Evolutionary conservation across 2,113 vertebrate genomes (phyloP).

Genomic region (Paratilapia polleni): DNA sequence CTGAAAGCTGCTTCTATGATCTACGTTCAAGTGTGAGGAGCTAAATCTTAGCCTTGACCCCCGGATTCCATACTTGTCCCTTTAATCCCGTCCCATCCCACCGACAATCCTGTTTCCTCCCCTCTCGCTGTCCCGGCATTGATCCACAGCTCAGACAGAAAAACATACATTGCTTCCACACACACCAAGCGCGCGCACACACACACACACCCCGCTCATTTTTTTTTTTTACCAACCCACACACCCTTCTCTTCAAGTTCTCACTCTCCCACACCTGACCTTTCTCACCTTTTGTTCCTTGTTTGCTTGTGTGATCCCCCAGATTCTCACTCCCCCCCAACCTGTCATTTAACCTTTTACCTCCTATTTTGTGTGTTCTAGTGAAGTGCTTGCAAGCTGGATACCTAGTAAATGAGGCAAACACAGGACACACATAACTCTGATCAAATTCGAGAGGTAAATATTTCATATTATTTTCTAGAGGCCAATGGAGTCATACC

Average conservation of each 20-base stretch:
- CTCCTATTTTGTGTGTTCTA: neutral
- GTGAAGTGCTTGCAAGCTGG: neutral
- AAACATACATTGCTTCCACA: conserved; percentile 74
- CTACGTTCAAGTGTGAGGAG: conserved; percentile 40
- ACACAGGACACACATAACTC: neutral
- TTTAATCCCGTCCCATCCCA: conserved; percentile 58
- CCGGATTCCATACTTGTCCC: conserved; percentile 63
- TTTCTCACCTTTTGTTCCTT: conserved; percentile 37
- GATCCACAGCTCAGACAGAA: conserved; percentile 68
- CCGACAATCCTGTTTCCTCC: conserved; percentile 51
- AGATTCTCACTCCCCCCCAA: conserved; percentile 26
- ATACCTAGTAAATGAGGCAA: neutral
- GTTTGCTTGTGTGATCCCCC: conserved; percentile 35
- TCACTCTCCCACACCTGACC: conserved; percentile 35
- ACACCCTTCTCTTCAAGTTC: neutral
- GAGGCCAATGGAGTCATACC: neutral
- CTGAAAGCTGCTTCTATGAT: conserved; percentile 26
- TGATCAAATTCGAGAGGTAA: neutral
- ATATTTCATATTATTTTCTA: neutral
- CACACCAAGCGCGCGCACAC: neutral
- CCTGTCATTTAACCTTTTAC: conserved; percentile 57
- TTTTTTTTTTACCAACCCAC: neutral
- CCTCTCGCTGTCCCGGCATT: conserved; percentile 60
- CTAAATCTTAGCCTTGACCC: conserved; percentile 56
- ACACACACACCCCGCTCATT: neutral